Evolutionary conservation across 2,888 invertebrate species (phyloP), one percentile per base, ranked within the genome.

Genomic region (Meteorus cinctellus): DNA sequence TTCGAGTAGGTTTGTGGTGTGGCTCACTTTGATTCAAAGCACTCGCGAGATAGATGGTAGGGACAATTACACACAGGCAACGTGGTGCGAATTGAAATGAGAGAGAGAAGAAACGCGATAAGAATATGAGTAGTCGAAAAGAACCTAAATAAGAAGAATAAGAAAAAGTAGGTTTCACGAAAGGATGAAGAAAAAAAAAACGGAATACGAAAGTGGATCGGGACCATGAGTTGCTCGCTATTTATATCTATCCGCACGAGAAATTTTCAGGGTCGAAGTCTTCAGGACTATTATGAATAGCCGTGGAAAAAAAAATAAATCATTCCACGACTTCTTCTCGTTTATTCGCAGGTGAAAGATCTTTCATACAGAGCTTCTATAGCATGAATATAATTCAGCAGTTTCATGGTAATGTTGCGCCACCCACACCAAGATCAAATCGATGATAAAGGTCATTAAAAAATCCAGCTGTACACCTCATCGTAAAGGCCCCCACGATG

Each of bases 201-300:
- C 31, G 31, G 62, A 62, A 74, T 29, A 62, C 16, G 31, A 62
- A 62, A 62, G 62, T 62, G 31, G 14, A 62, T 62, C 31, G 14
- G 16, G 62, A 62, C 31, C 69, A 31, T 48, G 36, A 51, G 69
- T 19, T 24, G 16, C 29, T 69, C 34, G 41, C 19, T 63, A 19
- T 69, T 70, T 27, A 41, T 41, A 10, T 48, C 69, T 55, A 65
- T 51, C 10, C 31, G 55, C 70, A 66, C 71, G 67, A 51, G 16
- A 62, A 27, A 48, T 62, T 62, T 74, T 66, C 73, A 77, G 77
- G 77, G 75, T 75, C 72, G 70, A 72, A 75, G 75, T 34, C 74
- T 67, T 59, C 24, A 34, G 60, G 74, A 67, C 67, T 48, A 48
- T 74, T 24, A 14, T 31, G 12, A 62, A 29, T 12, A 31, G 31